Conservation (phyloP, 2,113 vertebrate genomes). For the Carettochelys insculpta region DNA sequence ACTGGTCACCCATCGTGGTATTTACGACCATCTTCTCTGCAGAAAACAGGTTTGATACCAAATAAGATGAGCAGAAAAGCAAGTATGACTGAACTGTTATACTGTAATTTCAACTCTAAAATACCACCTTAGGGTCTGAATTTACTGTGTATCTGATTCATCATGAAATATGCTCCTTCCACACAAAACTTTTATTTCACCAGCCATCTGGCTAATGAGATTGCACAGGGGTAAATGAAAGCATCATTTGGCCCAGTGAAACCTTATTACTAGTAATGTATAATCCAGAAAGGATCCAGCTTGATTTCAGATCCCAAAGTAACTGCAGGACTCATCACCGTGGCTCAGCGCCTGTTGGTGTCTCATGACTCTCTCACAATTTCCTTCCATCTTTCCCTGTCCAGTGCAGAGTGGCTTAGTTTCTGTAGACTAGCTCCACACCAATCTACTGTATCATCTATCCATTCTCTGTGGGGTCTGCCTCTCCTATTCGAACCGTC, state of each 20-base stretch:
- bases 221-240: slow-evolving; percentile 29
- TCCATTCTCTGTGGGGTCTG: too few relatives aligned
- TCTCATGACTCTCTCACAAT: too few relatives aligned
- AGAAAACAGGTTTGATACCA: not conserved
- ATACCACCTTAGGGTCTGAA: not conserved
- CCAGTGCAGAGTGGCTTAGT: too few relatives aligned
- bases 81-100: not conserved
- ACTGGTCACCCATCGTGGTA: rapidly evolving
- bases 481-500: too few relatives aligned
- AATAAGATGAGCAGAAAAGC: not conserved
- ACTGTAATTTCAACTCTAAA: not conserved
- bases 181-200: not conserved
- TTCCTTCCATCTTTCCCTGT: too few relatives aligned
- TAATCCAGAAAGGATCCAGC: not conserved
- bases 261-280: slow-evolving; percentile 11
- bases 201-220: slow-evolving; percentile 35
- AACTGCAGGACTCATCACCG: slow-evolving; percentile 5
- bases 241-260: not conserved
- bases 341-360: too few relatives aligned
- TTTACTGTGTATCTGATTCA: slow-evolving; percentile 8
- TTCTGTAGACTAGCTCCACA: too few relatives aligned
- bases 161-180: not conserved
- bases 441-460: too few relatives aligned
- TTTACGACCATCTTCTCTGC: not conserved
- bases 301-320: slow-evolving; percentile 19